These are phyloP conservation scores for Steinernema khuongi DNA, from an alignment of 1,140 invertebrate genomes.

Conservation along the genomic window DNA sequence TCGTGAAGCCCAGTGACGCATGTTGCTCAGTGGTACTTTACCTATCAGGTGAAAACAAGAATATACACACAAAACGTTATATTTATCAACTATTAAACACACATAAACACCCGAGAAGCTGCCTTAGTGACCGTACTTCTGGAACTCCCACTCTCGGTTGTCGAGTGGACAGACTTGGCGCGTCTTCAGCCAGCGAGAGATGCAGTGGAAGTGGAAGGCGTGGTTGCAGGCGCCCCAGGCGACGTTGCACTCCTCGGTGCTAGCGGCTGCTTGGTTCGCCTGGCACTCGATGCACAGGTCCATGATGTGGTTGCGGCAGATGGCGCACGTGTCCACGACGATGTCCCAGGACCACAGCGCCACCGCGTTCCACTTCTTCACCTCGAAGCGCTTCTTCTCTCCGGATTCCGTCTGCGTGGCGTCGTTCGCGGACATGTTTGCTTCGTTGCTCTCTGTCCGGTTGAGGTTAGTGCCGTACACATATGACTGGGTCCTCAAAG, in stretches of 20 bases:
- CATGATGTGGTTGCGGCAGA: conserved; percentile 99
- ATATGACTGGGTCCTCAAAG: no score
- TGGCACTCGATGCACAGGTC: conserved; percentile 99
- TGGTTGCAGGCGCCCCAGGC: conserved; percentile 99
- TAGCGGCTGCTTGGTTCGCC: conserved; percentile 90
- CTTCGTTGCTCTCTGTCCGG: no score
- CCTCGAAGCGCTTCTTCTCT: no score
- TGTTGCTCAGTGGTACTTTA: no score
- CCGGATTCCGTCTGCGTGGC: no score
- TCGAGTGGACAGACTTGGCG: conserved; percentile 96
- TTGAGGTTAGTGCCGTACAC: no score
- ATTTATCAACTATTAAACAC: no score
- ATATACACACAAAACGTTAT: no score
- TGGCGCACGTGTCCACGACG: conserved; percentile 98
- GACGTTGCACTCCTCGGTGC: conserved; percentile 96
- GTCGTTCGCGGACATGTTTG: no score
- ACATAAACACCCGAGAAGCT: no score
- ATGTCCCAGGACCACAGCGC: conserved; percentile 85
- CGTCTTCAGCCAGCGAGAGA: conserved; percentile 96
- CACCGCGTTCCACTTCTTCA: conserved; percentile 43
- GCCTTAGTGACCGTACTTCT: conserved; percentile 71
- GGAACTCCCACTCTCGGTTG: conserved; percentile 99
- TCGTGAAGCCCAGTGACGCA: no score
- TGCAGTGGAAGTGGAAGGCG: conserved; percentile 98
- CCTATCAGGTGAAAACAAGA: no score